Evolutionary conservation across 2,888 invertebrate genomes (phyloP).

Genomic region (Ormyrus nitidulus): DNA sequence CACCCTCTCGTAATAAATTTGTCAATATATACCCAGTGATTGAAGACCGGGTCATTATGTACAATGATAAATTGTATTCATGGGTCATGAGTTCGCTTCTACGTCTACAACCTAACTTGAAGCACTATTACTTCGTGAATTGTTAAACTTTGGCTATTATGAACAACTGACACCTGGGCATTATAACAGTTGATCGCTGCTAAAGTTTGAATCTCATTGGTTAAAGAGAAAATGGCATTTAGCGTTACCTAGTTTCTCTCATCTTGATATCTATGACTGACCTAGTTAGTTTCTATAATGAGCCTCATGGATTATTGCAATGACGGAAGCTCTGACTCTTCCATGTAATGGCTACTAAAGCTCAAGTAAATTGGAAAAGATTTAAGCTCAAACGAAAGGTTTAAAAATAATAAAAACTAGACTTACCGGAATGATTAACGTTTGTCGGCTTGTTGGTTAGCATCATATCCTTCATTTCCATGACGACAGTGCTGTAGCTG

Average conservation of each 20-base stretch:
- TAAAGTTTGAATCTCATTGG: conserved; percentile 45
- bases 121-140: conserved; percentile 50
- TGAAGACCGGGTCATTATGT: conserved; percentile 4
- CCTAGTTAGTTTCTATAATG: conserved; percentile 13
- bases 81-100: neutral
- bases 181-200: conserved; percentile 48
- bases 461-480: conserved; percentile 84
- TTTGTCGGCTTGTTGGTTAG: conserved; percentile 74
- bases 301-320: too few species aligned
- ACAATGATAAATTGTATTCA: conserved; percentile 30
- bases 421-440: conserved; percentile 72
- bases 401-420: neutral
- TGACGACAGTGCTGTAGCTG: conserved; percentile 85
- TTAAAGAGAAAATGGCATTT: conserved; percentile 31
- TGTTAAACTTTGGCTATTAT: conserved; percentile 54
- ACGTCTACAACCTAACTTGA: conserved; percentile 22
- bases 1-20: too few species aligned
- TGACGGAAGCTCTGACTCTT: neutral
- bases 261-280: conserved; percentile 10
- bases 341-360: neutral
- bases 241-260: conserved; percentile 22
- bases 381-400: neutral
- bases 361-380: neutral
- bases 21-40: too few species aligned
- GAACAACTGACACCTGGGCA: conserved; percentile 50